Percentiles rank a stretch among this genome's conserved stretches.
phyloP scores from a whole-genome alignment of 2,113 vertebrate genomes.

The Epinephelus cyanopodus region DNA sequence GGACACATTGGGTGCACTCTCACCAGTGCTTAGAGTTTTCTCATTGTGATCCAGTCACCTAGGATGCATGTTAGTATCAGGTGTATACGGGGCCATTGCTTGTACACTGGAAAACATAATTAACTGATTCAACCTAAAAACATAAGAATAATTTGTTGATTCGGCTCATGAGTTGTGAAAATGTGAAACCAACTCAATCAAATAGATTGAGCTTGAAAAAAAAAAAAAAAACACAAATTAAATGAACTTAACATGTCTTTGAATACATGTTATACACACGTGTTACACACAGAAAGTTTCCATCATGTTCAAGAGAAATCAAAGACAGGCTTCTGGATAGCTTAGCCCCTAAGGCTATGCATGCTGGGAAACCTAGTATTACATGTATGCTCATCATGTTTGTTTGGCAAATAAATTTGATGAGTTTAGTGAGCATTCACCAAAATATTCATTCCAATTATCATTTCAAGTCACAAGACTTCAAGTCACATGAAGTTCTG shows the following conservation, averaged over 20 bases:
- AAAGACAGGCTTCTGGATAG: background rate
- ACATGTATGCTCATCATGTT: background rate
- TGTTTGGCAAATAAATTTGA: background rate
- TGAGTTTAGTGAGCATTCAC: background rate
- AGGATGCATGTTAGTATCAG: too few relatives aligned
- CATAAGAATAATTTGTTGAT: background rate
- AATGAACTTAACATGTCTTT: background rate
- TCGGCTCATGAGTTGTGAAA: background rate
- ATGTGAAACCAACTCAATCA: background rate
- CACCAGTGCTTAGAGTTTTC: too few relatives aligned
- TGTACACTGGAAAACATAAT: background rate
- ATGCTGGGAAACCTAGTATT: background rate
- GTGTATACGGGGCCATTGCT: background rate
- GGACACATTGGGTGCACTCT: too few relatives aligned
- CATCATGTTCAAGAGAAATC: background rate
- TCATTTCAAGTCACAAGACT: background rate
- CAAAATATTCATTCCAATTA: background rate
- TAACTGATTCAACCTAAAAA: background rate
- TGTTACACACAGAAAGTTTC: too few relatives aligned
- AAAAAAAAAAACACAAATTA: background rate
- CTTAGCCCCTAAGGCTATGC: background rate
- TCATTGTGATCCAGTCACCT: too few relatives aligned
- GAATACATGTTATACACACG: background rate
- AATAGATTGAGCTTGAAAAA: background rate
- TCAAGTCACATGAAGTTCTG: background rate